Percentiles rank a stretch among this genome's conserved stretches.
These are phyloP conservation scores for Dendroctonus valens DNA, from an alignment of 1,140 invertebrate genomes.

Conservation along the genomic window DNA sequence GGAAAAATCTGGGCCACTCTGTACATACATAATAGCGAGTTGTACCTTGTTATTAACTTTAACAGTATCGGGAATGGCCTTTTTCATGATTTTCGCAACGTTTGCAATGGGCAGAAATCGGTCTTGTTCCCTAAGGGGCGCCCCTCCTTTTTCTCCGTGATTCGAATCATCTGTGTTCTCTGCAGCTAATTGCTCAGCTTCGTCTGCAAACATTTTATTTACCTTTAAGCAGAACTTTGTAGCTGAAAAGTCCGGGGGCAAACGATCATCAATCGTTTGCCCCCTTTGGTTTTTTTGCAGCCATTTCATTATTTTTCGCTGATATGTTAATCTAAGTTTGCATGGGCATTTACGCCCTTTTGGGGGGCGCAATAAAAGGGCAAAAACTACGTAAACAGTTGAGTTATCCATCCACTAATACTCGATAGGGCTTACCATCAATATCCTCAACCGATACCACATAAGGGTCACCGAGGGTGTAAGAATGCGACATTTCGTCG, in stretches of 20 bases:
- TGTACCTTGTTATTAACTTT: constrained; percentile 66
- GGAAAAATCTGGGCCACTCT: too few species aligned
- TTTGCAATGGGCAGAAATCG: constrained; percentile 97
- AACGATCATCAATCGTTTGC: too few species aligned
- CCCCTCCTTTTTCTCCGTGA: constrained; percentile 54
- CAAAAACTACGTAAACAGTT: too few species aligned
- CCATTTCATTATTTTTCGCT: too few species aligned
- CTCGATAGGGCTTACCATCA: constrained; percentile 34
- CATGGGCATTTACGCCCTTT: too few species aligned
- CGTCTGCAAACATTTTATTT: constrained; percentile 34
- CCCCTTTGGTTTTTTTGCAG: too few species aligned
- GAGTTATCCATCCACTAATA: too few species aligned
- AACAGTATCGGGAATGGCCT: constrained; percentile 91
- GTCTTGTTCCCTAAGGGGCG: constrained; percentile 83
- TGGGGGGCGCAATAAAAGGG: too few species aligned
- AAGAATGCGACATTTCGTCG: constrained; percentile 36
- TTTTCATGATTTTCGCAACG: constrained; percentile 99
- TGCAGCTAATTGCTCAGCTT: constrained; percentile 49
- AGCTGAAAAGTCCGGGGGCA: too few species aligned
- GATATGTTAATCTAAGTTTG: too few species aligned
- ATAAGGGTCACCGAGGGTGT: constrained; percentile 41
- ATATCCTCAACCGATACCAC: constrained; percentile 45
- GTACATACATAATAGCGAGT: constrained; percentile 20
- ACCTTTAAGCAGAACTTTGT: too few species aligned
- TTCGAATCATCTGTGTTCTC: constrained; percentile 76